Evolutionary conservation across 2,888 invertebrate genomes (phyloP), one percentile per base, ranked within the genome.

Genomic region (Polymixis lichenea): DNA sequence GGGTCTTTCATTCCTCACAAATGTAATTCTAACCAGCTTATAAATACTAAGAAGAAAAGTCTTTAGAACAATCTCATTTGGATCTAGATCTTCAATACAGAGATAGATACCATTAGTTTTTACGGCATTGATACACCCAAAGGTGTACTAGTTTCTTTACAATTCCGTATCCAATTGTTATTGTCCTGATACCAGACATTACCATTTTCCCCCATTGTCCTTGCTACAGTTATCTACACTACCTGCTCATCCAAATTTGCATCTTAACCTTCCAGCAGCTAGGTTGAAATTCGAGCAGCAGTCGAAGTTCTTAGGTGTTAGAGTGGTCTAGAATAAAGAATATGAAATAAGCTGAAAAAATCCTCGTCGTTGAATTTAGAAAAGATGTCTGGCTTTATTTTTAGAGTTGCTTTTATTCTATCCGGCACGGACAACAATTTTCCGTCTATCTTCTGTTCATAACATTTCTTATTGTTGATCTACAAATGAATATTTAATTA

Each of bases 111-210:
- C 75, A 82, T 89, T 88, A 79, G 69, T 77, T 89, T 88, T 89
- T 80, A 89, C 68, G 79, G 72, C 85, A 77, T 61, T 67, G 58
- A 70, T 56, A 78, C 17, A 72, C 80, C 74, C 72, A n/a, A 73
- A 72, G 75, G 82, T 84, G 75, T 70, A 60, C 72, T 79, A 69
- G 61, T 83, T 78, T 80, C 82, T 78, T 80, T 77, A 83, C 78
- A 79, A 83, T 88, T 88, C 72, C 71, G 69, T 77, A 75, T 78
- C 65, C 79, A 79, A 87, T 78, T 85, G 85, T 86, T 87, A 89
- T 86, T 85, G 67, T 76, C 69, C 77, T 74, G 82, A 88, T 88
- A 86, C 75, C 72, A 74, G 61, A 38, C 43, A 86, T 86, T 86
- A 74, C 79, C 76, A 82, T 86, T 86, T 80, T 77, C 72, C 72